phyloP scores from a whole-genome alignment of 2,113 vertebrate species.

The Hemibates koningsi region DNA sequence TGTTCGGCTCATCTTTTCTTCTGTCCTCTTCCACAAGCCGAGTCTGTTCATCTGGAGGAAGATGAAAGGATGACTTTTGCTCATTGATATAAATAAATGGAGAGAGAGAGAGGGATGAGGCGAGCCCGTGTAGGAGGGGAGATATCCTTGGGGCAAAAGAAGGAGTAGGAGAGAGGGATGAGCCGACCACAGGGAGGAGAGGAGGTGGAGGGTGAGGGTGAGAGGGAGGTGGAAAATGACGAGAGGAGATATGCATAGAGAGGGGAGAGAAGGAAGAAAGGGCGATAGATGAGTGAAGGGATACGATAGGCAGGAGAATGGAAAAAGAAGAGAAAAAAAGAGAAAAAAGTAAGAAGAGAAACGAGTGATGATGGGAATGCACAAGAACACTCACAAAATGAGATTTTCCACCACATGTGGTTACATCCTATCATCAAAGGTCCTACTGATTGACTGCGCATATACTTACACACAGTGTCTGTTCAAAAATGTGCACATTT shows the following conservation, averaged over 20 bases:
- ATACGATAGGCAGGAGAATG: background rate
- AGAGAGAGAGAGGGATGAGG: constrained; percentile 57
- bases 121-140: constrained; percentile 64
- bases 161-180: constrained; percentile 61
- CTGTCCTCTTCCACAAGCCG: constrained; percentile 60
- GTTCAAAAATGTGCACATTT: background rate
- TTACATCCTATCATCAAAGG: constrained; percentile 3
- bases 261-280: background rate
- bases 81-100: constrained; percentile 73
- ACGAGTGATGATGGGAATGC: background rate
- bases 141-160: constrained; percentile 64
- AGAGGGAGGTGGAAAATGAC: constrained; percentile 37
- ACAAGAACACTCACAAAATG: constrained; percentile 15
- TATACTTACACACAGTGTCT: background rate
- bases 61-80: constrained; percentile 72
- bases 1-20: constrained; percentile 40
- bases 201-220: constrained; percentile 44
- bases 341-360: background rate
- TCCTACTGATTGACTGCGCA: background rate
- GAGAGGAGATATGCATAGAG: constrained; percentile 10
- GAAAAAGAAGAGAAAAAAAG: background rate
- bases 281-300: background rate
- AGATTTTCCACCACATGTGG: constrained; percentile 26
- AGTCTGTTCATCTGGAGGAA: constrained; percentile 69
- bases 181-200: constrained; percentile 49